Evolutionary conservation across 2,113 vertebrate genomes (phyloP).

Genomic region (Macrotis lagotis): DNA sequence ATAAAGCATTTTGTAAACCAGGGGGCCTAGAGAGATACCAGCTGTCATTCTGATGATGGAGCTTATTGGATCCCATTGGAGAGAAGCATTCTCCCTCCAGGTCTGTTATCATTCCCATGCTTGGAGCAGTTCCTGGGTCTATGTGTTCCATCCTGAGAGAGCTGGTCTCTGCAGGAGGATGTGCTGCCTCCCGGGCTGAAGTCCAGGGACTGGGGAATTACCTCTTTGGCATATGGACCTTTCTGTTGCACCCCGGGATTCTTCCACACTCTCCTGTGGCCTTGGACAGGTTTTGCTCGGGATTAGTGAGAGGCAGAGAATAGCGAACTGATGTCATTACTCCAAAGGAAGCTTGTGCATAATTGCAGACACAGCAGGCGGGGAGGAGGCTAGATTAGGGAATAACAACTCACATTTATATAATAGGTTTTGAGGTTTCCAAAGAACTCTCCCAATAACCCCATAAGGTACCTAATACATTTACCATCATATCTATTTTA

Average conservation of each 20-base stretch:
- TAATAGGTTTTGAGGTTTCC: neutral
- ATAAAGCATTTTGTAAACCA: neutral
- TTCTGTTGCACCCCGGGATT: neutral
- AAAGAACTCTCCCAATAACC: neutral
- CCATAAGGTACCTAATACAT: neutral
- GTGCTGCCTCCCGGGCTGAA: neutral
- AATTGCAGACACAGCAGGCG: neutral
- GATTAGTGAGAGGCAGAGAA: neutral
- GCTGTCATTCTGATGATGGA: neutral
- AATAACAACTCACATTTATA: slow-evolving; percentile 1
- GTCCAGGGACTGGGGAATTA: neutral
- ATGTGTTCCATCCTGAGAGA: neutral
- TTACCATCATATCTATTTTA: neutral
- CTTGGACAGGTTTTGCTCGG: neutral
- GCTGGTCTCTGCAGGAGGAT: neutral
- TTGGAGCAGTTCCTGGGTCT: neutral
- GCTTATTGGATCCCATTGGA: neutral
- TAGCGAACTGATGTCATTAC: neutral
- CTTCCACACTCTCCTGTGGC: neutral
- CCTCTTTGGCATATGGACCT: neutral
- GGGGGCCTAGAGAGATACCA: neutral
- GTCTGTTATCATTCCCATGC: neutral
- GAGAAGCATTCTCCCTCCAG: neutral
- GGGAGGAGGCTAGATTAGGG: neutral
- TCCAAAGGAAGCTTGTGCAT: neutral